Conservation (phyloP, 2,797 vertebrate species). For the Cheirogaleus major region DNA sequence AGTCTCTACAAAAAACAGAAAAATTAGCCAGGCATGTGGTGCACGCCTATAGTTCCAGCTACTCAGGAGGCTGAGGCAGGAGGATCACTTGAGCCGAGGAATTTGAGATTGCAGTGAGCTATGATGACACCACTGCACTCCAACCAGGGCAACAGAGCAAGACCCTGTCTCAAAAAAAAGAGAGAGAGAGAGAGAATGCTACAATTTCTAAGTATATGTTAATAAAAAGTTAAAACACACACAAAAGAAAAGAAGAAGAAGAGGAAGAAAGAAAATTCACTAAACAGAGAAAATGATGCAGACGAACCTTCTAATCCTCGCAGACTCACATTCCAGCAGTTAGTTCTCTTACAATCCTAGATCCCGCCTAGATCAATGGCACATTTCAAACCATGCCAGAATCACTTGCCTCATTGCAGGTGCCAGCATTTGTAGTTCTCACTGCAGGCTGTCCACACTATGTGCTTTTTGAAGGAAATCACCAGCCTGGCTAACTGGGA, state of each 20-base stretch:
- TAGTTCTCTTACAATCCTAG: not conserved
- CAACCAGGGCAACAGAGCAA: not conserved
- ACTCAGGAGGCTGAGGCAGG: not conserved
- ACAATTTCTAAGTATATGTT: not conserved
- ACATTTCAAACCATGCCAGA: not conserved
- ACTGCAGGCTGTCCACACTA: not conserved
- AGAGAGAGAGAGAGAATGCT: not conserved
- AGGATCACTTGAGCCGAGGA: not conserved
- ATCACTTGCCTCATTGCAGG: not conserved
- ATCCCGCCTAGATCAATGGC: not conserved
- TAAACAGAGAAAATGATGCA: not conserved
- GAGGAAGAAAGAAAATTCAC: not conserved
- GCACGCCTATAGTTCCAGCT: not conserved
- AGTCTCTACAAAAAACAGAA: not conserved
- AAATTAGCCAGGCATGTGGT: not conserved
- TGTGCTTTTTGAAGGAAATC: not conserved
- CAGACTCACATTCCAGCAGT: not conserved
- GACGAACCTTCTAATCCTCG: not conserved
- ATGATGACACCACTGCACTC: not conserved
- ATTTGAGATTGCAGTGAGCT: not conserved
- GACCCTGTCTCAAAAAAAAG: not conserved
- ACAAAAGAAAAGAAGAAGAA: not conserved
- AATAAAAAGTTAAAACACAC: conserved; percentile 32
- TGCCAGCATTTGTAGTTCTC: not conserved
- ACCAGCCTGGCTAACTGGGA: not conserved